Percentiles rank a stretch among this genome's conserved stretches.
phyloP scores from a whole-genome alignment of 1,140 invertebrate genomes.

The Mactra quadrangularis region DNA sequence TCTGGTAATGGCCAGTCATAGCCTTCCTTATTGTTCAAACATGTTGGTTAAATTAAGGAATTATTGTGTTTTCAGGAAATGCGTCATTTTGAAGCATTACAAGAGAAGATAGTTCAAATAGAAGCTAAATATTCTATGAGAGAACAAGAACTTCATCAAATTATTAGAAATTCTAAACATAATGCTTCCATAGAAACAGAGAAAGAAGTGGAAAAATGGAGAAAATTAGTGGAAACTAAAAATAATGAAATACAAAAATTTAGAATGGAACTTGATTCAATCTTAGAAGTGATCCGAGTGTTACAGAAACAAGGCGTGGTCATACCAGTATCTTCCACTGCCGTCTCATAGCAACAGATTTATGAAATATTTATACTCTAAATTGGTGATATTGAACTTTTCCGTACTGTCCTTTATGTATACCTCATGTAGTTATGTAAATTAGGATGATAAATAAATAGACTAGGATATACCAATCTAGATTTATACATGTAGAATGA shows the following conservation, averaged over 20 bases:
- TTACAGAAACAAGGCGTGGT: constrained; percentile 80
- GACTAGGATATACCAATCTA: too few relatives aligned
- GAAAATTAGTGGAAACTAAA: constrained; percentile 79
- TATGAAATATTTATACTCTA: too few relatives aligned
- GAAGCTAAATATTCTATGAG: constrained; percentile 76
- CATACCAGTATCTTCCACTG: constrained; percentile 68
- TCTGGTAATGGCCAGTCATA: too few relatives aligned
- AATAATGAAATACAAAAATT: constrained; percentile 81
- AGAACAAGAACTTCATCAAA: constrained; percentile 79
- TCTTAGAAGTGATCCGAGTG: constrained; percentile 80
- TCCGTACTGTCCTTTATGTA: too few relatives aligned
- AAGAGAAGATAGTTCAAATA: constrained; percentile 79
- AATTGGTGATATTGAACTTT: too few relatives aligned
- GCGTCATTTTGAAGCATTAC: constrained; percentile 80
- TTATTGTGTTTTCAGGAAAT: constrained; percentile 82
- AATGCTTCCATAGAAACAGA: constrained; percentile 69
- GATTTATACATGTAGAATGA: too few relatives aligned
- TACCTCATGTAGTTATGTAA: too few relatives aligned
- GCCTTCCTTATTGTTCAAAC: too few relatives aligned
- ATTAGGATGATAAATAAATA: too few relatives aligned
- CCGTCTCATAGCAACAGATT: constrained; percentile 62
- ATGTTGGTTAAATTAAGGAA: too few relatives aligned
- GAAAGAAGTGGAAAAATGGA: constrained; percentile 79
- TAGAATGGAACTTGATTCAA: constrained; percentile 81
- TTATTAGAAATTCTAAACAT: constrained; percentile 75